Base-by-base conservation (phyloP, 2,888 invertebrate genomes). In the Ichneumon xanthorius region DNA sequence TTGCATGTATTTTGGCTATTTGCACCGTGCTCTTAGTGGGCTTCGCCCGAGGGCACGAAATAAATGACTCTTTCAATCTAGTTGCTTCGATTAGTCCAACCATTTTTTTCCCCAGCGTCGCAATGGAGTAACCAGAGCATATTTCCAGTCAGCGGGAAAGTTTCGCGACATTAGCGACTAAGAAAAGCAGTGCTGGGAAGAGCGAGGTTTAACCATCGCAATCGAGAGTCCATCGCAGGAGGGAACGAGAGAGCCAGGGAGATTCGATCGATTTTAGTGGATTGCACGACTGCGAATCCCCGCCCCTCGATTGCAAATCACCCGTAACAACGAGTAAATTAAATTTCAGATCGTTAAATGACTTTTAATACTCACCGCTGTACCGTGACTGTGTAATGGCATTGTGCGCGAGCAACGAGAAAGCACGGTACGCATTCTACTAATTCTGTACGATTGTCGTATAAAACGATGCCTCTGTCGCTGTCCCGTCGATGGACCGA, bases 281-380 rank as follows among this genome's bases (percentile, higher is more conserved):
- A 48, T 16, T 48, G 16, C 16, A 16, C 45, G 45, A 48, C 16
- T 16, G 45, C 4, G 16, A 55, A 7, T 19, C n/a, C 2, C n/a
- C 5, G 9, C n/a, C 19, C 53, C 53, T 19, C n/a, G 7, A 55
- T n/a, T 45, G 58, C 40, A 40, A 67, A 67, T 40, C 37, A 67
- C 9, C 22, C 37, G 40, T 40, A 67, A 40, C 67, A 67, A 40
- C 67, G 67, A 37, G 67, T 48, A 73, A 87, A 88, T 86, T 80
- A 87, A 88, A 88, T 67, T 84, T 82, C 79, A 76, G 77, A 82
- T 86, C 73, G 83, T 85, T 82, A 40, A 67, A 67, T 67, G 67
- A 67, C 40, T 67, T 67, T 67, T 67, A 67, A 40, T 40, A 19
- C 63, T 63, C 63, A 30, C 16, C 63, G n/a, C 14, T 40, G 19